Base-by-base conservation (phyloP, 2,888 invertebrate species). In the Drosophila algonquin region DNA sequence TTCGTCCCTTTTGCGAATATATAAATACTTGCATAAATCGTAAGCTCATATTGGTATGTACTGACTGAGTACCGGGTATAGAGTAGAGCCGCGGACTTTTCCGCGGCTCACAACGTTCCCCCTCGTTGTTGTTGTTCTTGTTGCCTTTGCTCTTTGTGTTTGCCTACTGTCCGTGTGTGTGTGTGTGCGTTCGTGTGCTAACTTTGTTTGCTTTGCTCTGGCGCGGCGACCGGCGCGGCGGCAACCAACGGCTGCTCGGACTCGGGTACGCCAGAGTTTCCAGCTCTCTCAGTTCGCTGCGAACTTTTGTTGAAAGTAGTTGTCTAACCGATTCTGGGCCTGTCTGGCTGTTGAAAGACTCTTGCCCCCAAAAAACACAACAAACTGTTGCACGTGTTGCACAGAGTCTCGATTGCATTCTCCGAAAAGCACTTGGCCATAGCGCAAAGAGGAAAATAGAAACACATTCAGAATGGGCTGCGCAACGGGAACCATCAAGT, bases 401-500 rank as follows among this genome's bases (percentile, higher is more conserved):
- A 44, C 40, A 50, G 45, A 46, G 51, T 21, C 35, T 52, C 46
- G 48, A 45, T 45, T 63, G 65, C 52, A 53, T 44, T 58, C 71
- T 48, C 18, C 44, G 51, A n/a, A 47, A 50, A 32, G 9, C 21
- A 32, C 47, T 57, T 57, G 27, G 24, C 52, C 47, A 24, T 16
- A 60, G 27, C 35, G 16, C 24, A 40, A 55, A 61, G 54, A 21
- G 47, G 16, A 56, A 55, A 14, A 59, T 35, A 27, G 9, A 58
- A 55, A 46, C 59, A 63, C 53, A 21, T 50, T 44, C 45, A 86
- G 60, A 72, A 90, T 90, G 90, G 87, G 90, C 75, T 90, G 90
- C 73, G 90, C 90, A 50, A 90, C 90, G 48, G 90, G 89, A 59
- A 82, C 89, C 52, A 81, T 90, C 18, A 90, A 90, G 70, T 90